Evolutionary conservation across 2,888 invertebrate species (phyloP).

Genomic region (Pocota personata): DNA sequence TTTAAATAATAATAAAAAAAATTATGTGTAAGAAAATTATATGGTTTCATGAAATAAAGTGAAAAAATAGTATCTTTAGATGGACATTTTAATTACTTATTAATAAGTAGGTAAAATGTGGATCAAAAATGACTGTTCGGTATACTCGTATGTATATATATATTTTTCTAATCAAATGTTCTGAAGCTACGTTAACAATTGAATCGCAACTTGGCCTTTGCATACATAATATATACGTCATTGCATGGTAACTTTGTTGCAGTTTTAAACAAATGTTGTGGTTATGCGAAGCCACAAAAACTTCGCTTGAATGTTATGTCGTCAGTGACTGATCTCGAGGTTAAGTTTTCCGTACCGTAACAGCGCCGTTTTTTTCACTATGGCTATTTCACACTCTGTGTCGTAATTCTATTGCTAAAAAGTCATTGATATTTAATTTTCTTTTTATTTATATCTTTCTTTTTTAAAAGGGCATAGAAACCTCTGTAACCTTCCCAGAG

Average conservation of each 20-base stretch:
- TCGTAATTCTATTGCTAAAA: not conserved
- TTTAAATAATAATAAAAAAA: not conserved
- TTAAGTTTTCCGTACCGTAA: not conserved
- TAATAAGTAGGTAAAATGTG: slow-evolving; percentile 14
- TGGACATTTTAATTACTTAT: slow-evolving; percentile 49
- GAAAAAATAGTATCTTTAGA: not conserved
- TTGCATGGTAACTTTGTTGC: not conserved
- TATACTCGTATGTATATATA: not conserved
- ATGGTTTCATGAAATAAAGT: slow-evolving; percentile 59
- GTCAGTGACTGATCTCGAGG: not conserved
- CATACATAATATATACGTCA: not conserved
- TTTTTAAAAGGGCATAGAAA: slow-evolving; percentile 1
- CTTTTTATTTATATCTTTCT: not conserved
- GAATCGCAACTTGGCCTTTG: not conserved
- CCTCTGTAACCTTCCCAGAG: not conserved
- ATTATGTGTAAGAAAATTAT: slow-evolving; percentile 21
- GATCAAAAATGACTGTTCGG: slow-evolving; percentile 67
- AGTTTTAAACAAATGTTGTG: not conserved
- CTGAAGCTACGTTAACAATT: not conserved
- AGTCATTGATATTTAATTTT: not conserved
- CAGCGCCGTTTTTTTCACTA: not conserved
- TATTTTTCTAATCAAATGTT: not conserved
- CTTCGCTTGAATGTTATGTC: not conserved
- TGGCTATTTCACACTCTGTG: not conserved
- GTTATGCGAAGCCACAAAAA: not conserved